Base-by-base conservation (phyloP, 2,888 invertebrate genomes). In the Hirtodrosophila alboralis region DNA sequence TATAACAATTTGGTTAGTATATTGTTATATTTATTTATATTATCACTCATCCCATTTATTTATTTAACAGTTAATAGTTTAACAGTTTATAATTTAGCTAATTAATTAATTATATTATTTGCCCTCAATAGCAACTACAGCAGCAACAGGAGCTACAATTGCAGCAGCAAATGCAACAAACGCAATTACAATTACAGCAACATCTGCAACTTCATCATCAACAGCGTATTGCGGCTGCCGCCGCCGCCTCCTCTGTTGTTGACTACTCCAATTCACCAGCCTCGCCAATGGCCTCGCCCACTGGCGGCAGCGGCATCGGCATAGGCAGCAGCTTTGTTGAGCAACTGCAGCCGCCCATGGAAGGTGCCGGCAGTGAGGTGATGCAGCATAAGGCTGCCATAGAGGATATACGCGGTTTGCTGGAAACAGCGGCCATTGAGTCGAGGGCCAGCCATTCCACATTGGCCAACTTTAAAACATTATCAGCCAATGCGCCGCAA, bases 1-100 rank as follows among this genome's bases (percentile, higher is more conserved):
- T 90, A 87, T 48, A 91, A 90, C 38, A 90, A 89, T 72, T 86
- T 90, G 87, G 90, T 91, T 70, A 84, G 80, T 90, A 10, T 14
- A 27, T 9, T 5, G n/a, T n/a, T n/a, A n/a, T n/a, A n/a, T n/a
- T n/a, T n/a, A n/a, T n/a, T n/a, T n/a, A n/a, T n/a, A n/a, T n/a
- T n/a, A n/a, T n/a, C n/a, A n/a, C n/a, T n/a, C n/a, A n/a, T n/a
- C n/a, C n/a, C n/a, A n/a, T n/a, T n/a, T n/a, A n/a, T n/a, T 10
- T 6, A 8, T 36, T 1, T 10, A 10, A 18, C n/a, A n/a, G n/a
- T n/a, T n/a, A n/a, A n/a, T n/a, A n/a, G n/a, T 23, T 23, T 23
- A 23, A 23, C 2, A 26, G 10, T 26, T 9, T 6, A 23, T 10
- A 14, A 21, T 4, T 13, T 7, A 4, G 13, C 40, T 16, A 27